Percentiles rank a stretch among this genome's conserved stretches.
These are phyloP conservation scores for Pachypsylla venusta DNA, from an alignment of 1,140 invertebrate species.

Conservation along the genomic window DNA sequence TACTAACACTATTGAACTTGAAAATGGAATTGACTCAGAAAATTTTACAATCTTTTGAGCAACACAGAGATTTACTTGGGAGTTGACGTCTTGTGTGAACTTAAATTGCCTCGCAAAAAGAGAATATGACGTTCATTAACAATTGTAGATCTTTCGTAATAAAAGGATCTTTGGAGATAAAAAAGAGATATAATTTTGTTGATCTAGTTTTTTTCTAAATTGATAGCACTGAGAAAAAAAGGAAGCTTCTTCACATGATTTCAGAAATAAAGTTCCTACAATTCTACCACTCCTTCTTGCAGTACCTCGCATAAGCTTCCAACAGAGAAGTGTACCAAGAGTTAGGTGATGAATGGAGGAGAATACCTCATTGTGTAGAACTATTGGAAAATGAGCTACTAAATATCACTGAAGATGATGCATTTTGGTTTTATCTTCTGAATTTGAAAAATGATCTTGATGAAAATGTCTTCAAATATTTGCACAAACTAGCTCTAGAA, in stretches of 20 bases:
- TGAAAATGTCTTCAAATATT: not conserved
- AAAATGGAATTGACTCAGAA: not conserved
- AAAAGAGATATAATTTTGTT: conserved; percentile 12
- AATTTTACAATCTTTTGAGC: not conserved
- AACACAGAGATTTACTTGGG: conserved; percentile 16
- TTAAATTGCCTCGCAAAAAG: conserved; percentile 12
- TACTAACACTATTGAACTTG: not conserved
- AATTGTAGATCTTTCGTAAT: no score
- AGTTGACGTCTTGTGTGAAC: conserved; percentile 12
- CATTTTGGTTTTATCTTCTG: not conserved
- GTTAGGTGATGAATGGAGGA: not conserved
- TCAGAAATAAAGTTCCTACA: not conserved
- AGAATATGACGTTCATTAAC: conserved; percentile 1
- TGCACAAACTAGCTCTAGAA: conserved; percentile 15
- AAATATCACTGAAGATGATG: not conserved
- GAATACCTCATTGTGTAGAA: not conserved
- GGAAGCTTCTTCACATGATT: not conserved
- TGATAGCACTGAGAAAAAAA: not conserved
- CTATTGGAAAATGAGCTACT: not conserved
- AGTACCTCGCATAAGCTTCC: not conserved
- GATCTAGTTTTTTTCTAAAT: conserved; percentile 1
- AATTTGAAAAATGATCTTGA: not conserved
- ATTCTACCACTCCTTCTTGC: not conserved
- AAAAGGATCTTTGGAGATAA: conserved; percentile 7
- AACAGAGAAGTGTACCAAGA: not conserved